Evolutionary conservation across 2,888 invertebrate species (phyloP).

Genomic region (Pheosia gnoma): DNA sequence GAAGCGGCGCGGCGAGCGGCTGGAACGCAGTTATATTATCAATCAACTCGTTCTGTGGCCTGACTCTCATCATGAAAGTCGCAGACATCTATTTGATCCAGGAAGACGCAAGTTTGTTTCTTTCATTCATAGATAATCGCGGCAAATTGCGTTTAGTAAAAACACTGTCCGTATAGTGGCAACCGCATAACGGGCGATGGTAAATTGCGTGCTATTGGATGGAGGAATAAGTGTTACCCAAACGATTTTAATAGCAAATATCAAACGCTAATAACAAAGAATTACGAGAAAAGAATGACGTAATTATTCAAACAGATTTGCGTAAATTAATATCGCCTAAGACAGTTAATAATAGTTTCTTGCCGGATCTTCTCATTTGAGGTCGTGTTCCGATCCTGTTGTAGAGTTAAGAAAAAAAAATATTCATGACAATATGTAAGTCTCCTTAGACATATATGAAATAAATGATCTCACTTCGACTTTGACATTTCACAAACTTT

Average conservation of each 20-base stretch:
- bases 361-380: too few species aligned
- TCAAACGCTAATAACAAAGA: too few species aligned
- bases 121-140: neutral
- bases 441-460: too few species aligned
- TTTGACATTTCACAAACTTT: too few species aligned
- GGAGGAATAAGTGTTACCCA: neutral
- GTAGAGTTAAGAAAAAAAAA: too few species aligned
- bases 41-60: neutral
- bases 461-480: too few species aligned
- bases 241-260: neutral
- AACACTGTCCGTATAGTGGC: neutral
- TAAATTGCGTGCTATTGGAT: neutral
- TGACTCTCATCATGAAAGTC: neutral
- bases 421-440: too few species aligned
- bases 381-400: too few species aligned
- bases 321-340: too few species aligned
- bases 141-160: neutral
- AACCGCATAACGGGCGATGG: conserved; percentile 1
- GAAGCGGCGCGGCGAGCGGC: neutral
- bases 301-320: too few species aligned
- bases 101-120: conserved; percentile 2
- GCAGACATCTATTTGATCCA: neutral
- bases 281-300: too few species aligned
- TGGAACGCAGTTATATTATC: conserved; percentile 1
- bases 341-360: too few species aligned